Evolutionary conservation across 2,797 vertebrate species (phyloP), one percentile per base, ranked within the genome.

Genomic region (Selene dorsalis): DNA sequence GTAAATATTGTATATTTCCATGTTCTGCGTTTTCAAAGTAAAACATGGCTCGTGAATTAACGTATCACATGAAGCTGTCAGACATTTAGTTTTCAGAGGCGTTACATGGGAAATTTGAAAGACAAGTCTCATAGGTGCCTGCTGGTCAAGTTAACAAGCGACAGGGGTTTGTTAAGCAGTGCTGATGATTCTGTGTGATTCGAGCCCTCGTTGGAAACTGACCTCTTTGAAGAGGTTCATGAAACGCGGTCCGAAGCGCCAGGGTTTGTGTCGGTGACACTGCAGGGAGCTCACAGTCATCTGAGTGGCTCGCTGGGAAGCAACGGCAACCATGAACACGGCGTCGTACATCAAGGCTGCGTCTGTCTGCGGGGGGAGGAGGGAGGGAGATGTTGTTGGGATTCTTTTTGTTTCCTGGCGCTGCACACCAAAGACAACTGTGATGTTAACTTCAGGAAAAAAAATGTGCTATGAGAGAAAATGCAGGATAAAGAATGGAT

Each of bases 141-240:
- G 20, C 14, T 18, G 55, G 45, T 84, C 53, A 77, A 52, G 24
- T 58, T 26, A 16, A 74, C 13, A 66, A 59, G 48, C 56, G 45
- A 32, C 2, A 38, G 35, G 26, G 26, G n/a, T 6, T 16, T 47
- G 32, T 72, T 4, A 48, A 45, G 68, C 45, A 48, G 20, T 3
- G 20, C 35, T 2, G 22, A 45, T 52, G 74, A 80, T 55, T 63
- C 11, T 16, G 30, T 65, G 30, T 10, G 20, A 62, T 43, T 11
- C 2, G 1, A 41, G 48, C 61, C 20, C 28, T 69, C 38, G 39
- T 56, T 39, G 24, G 24, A 64, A 17, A 84, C 95, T 94, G 91
- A 94, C 98, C 96, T 98, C 97, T 91, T 97, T 98, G 91, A 99
- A 97, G 61, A 98, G 93, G 87, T 96, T 97, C 96, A 98, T 99